These are phyloP conservation scores for Agrotis exclamationis DNA, from an alignment of 2,888 invertebrate species.

Conservation along the genomic window DNA sequence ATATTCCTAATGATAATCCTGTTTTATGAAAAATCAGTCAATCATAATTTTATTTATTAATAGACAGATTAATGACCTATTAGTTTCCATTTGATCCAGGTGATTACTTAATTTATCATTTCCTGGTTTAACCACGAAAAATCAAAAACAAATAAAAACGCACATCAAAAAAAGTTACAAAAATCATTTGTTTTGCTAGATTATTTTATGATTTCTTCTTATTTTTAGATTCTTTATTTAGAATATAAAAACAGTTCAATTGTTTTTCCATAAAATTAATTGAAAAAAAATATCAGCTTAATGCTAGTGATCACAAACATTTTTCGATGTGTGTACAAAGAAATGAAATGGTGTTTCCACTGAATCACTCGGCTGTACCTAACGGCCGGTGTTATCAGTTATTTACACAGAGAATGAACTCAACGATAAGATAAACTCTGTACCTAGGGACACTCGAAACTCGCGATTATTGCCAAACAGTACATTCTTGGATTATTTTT, in stretches of 20 bases:
- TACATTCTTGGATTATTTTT: conserved; percentile 27
- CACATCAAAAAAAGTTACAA: no score
- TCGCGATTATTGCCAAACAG: conserved; percentile 55
- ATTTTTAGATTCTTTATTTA: no score
- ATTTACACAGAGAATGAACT: conserved; percentile 85
- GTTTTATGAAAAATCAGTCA: no score
- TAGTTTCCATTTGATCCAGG: background rate
- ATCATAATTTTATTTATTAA: no score
- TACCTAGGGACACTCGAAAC: conserved; percentile 69
- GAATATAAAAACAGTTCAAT: no score
- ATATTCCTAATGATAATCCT: no score
- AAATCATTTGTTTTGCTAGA: no score
- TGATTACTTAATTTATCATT: background rate
- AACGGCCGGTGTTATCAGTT: conserved; percentile 79
- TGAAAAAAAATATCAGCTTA: no score
- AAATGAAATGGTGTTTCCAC: conserved; percentile 26
- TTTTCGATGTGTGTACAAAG: background rate
- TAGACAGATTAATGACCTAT: background rate
- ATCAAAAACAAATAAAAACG: conserved; percentile 13
- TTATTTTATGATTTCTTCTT: no score
- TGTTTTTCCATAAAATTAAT: no score
- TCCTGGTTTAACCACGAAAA: background rate
- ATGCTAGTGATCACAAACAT: no score
- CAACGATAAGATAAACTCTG: conserved; percentile 79
- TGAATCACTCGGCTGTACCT: conserved; percentile 65